Evolutionary conservation across 2,797 vertebrate genomes (phyloP), one percentile per base, ranked within the genome.

Genomic region (Enteromius anoplus): DNA sequence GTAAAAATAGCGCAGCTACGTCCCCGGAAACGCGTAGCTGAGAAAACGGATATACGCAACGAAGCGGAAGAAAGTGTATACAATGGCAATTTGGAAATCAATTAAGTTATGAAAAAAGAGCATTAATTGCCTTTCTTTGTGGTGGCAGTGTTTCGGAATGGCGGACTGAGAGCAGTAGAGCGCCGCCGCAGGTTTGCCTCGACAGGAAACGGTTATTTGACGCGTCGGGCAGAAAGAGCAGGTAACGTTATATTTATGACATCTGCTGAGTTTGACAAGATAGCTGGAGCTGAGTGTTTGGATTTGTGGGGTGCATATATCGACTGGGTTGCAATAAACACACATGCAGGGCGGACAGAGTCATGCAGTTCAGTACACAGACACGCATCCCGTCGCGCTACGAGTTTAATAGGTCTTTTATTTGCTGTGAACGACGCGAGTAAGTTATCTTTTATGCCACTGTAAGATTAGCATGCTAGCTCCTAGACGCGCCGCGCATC

Each of bases 111-210:
- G 94, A 95, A 95, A 94, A 89, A 89, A 95, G 94, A 93, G 84
- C 94, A 92, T 94, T 95, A 95, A 95, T 95, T 93, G 94, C 94
- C 92, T 95, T 95, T 95, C 94, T 95, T 95, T 93, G 94, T 93
- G 93, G 85, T 90, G 88, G 92, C 88, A 77, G 91, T 89, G 90
- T 90, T 89, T 89, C 90, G 92, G 94, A 90, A 95, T 95, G 94
- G 94, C 94, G 94, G 94, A 90, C 90, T 84, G 92, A 80, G 91
- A 90, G 88, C 86, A 81, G 85, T 83, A 80, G 86, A 79, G 58
- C 83, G 26, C 84, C 82, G 81, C 84, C 82, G 81, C 53, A 26
- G 34, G 49, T 82, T 66, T 69, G 0, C 10, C 79, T 64, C 26
- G 81, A 21, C 49, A 86, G 86, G 88, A 84, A 42, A 77, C 84